Evolutionary conservation across 2,888 invertebrate species (phyloP).

Genomic region (Amphimallon solstitiale): DNA sequence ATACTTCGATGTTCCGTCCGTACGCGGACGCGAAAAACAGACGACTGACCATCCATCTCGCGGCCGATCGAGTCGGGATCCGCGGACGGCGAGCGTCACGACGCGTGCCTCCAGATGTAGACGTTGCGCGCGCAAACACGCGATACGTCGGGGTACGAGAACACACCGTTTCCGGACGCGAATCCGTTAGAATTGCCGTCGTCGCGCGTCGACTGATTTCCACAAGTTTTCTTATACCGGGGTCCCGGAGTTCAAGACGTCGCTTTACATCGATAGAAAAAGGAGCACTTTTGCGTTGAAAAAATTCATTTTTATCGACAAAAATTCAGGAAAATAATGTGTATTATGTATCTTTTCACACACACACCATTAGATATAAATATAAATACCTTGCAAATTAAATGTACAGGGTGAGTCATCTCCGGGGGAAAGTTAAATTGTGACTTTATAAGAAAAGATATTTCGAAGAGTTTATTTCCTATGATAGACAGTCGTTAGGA

Average conservation of each 20-base stretch:
- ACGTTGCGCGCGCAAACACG: slow-evolving; percentile 65
- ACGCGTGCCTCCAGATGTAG: slow-evolving; percentile 63
- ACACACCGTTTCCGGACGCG: slow-evolving; percentile 64
- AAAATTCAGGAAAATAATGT: too few relatives aligned
- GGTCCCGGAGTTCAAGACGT: not conserved
- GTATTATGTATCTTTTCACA: too few relatives aligned
- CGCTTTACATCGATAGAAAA: too few relatives aligned
- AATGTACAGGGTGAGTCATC: too few relatives aligned
- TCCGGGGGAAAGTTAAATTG: too few relatives aligned
- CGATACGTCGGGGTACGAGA: slow-evolving; percentile 66
- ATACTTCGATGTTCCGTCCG: slow-evolving; percentile 52
- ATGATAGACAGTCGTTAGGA: too few relatives aligned
- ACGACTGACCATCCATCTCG: slow-evolving; percentile 55
- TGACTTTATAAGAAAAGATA: too few relatives aligned
- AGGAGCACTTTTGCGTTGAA: too few relatives aligned
- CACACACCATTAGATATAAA: too few relatives aligned
- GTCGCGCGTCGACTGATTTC: not conserved
- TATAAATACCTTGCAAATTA: too few relatives aligned
- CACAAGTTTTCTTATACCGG: not conserved
- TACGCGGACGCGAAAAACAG: slow-evolving; percentile 55
- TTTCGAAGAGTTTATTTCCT: too few relatives aligned
- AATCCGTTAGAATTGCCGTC: slow-evolving; percentile 22
- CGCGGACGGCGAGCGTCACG: slow-evolving; percentile 57
- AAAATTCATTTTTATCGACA: too few relatives aligned
- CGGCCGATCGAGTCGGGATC: slow-evolving; percentile 5